Percentiles rank a stretch among this genome's conserved stretches.
Evolutionary conservation across 2,888 invertebrate genomes (phyloP).

Genomic region (Hypomecis atomaria): DNA sequence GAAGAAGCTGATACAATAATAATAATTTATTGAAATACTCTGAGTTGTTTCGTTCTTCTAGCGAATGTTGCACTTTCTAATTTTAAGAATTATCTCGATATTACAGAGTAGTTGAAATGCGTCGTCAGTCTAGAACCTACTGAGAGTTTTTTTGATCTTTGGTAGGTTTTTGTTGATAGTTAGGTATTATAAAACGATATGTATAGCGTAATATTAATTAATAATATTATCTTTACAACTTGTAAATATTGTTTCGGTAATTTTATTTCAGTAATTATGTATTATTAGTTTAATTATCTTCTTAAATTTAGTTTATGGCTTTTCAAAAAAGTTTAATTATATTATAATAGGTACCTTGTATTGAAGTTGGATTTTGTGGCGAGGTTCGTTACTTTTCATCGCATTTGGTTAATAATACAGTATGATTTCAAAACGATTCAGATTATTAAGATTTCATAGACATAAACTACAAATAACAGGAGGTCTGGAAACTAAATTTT

Average conservation of each 20-base stretch:
- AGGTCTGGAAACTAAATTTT: slow-evolving; percentile 65
- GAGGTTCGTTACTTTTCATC: slow-evolving; percentile 61
- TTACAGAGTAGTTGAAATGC: slow-evolving; percentile 77
- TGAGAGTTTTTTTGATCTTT: slow-evolving; percentile 71
- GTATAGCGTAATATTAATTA: slow-evolving; percentile 72
- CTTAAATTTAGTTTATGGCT: slow-evolving; percentile 56
- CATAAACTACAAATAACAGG: slow-evolving; percentile 74
- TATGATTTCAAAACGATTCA: slow-evolving; percentile 45
- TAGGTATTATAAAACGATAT: slow-evolving; percentile 71
- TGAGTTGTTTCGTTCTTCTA: slow-evolving; percentile 78
- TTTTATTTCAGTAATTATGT: slow-evolving; percentile 76
- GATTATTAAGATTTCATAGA: slow-evolving; percentile 55
- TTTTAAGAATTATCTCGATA: slow-evolving; percentile 76
- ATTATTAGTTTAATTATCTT: slow-evolving; percentile 74
- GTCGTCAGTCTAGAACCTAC: slow-evolving; percentile 80
- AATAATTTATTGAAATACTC: slow-evolving; percentile 80
- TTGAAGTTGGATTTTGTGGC: slow-evolving; percentile 80
- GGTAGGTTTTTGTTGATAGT: slow-evolving; percentile 81
- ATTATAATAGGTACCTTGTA: slow-evolving; percentile 54
- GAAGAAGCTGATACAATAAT: slow-evolving; percentile 72
- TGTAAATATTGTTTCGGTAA: slow-evolving; percentile 82
- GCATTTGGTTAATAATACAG: slow-evolving; percentile 39
- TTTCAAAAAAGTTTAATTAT: slow-evolving; percentile 67
- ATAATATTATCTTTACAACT: slow-evolving; percentile 67
- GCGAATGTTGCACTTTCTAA: slow-evolving; percentile 82